Conservation (phyloP, 2,888 invertebrate genomes). For the Cyrtodaria siliqua region DNA sequence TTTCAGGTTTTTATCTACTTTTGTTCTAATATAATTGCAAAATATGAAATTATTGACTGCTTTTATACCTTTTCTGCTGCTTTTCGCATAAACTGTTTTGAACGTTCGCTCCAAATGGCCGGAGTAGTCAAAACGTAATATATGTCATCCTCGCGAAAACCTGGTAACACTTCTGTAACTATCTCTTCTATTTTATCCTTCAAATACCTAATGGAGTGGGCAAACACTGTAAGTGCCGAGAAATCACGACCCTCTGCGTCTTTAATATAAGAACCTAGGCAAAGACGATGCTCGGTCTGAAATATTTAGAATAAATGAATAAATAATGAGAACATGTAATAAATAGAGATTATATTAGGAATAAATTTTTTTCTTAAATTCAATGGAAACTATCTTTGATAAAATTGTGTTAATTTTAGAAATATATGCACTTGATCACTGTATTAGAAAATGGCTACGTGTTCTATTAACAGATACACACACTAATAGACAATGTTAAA, state of each 20-base stretch:
- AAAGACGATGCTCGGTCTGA: slow-evolving; percentile 6
- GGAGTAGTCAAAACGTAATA: slow-evolving; percentile 46
- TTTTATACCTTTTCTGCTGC: slow-evolving; percentile 46
- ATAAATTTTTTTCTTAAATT: too few relatives aligned
- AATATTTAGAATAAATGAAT: too few relatives aligned
- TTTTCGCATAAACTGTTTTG: slow-evolving; percentile 45
- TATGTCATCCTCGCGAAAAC: slow-evolving; percentile 29
- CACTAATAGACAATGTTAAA: too few relatives aligned
- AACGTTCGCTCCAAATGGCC: slow-evolving; percentile 50
- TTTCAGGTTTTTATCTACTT: too few relatives aligned
- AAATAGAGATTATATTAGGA: too few relatives aligned
- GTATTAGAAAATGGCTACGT: too few relatives aligned
- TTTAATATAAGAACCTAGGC: slow-evolving; percentile 4
- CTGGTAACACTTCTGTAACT: slow-evolving; percentile 5
- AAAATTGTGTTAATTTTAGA: too few relatives aligned
- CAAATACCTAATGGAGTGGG: slow-evolving; percentile 26
- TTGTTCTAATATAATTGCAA: not conserved
- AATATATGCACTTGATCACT: too few relatives aligned
- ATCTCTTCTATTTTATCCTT: slow-evolving; percentile 25
- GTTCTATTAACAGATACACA: too few relatives aligned
- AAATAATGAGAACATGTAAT: too few relatives aligned
- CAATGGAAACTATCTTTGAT: too few relatives aligned
- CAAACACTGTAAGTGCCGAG: slow-evolving; percentile 28
- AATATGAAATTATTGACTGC: too few relatives aligned
- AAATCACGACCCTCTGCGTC: slow-evolving; percentile 38